Evolutionary conservation across 2,113 vertebrate genomes (phyloP).

Genomic region (Sylvia atricapilla): DNA sequence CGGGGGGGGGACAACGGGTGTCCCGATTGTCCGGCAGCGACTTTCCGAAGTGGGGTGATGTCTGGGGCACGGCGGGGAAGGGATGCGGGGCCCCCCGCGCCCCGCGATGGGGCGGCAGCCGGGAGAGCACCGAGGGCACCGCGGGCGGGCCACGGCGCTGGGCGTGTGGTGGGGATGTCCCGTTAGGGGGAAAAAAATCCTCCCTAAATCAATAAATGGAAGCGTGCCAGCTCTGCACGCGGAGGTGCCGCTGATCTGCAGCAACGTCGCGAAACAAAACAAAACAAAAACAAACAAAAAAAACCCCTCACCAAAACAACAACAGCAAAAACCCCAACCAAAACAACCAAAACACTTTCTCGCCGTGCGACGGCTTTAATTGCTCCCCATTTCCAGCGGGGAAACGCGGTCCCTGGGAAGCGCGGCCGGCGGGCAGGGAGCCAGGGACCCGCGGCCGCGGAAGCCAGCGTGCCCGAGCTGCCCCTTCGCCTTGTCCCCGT

Average conservation of each 20-base stretch:
- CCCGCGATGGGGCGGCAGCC: background rate
- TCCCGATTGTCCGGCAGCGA: background rate
- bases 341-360: background rate
- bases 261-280: background rate
- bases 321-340: background rate
- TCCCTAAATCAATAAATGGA: background rate
- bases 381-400: background rate
- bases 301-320: background rate
- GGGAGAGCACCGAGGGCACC: background rate
- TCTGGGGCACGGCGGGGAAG: background rate
- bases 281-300: no score
- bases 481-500: background rate
- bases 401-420: background rate
- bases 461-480: background rate
- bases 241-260: background rate
- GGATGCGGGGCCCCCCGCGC: background rate
- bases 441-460: background rate
- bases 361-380: background rate
- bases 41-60: slow-evolving; percentile 22
- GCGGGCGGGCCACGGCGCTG: background rate
- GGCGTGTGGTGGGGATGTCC: background rate
- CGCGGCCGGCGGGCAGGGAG: background rate
- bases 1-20: background rate
- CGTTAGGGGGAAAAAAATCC: background rate
- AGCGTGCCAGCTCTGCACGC: background rate